Percentiles rank a stretch among this genome's conserved stretches.
phyloP scores from a whole-genome alignment of 2,797 vertebrate genomes.

The Sitta carolinensis region DNA sequence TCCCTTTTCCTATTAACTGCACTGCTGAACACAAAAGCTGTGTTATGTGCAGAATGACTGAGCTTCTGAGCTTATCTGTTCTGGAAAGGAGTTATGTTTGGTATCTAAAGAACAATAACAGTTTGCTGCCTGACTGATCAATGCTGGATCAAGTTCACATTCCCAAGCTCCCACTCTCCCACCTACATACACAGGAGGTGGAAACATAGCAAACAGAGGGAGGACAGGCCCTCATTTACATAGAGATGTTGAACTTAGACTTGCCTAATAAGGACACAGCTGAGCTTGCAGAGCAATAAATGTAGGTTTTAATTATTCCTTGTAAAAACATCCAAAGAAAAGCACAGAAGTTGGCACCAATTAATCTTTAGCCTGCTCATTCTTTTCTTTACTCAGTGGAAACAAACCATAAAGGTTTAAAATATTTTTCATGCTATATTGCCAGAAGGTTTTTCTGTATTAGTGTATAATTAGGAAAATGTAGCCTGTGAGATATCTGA shows the following conservation, averaged over 20 bases:
- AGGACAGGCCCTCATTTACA: constrained; percentile 53
- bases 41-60: constrained; percentile 80
- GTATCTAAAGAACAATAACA: constrained; percentile 90
- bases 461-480: background rate
- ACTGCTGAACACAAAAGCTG: constrained; percentile 79
- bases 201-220: constrained; percentile 36
- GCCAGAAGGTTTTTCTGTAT: background rate
- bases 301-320: constrained; percentile 56
- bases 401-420: constrained; percentile 37
- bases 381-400: constrained; percentile 43
- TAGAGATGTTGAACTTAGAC: constrained; percentile 25
- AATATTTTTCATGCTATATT: constrained; percentile 15
- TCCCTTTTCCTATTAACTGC: constrained; percentile 54
- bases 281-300: constrained; percentile 58
- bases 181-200: constrained; percentile 62
- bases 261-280: constrained; percentile 68
- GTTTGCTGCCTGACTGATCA: constrained; percentile 88
- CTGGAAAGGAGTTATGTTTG: constrained; percentile 85
- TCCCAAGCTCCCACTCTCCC: constrained; percentile 81
- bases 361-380: constrained; percentile 42
- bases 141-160: constrained; percentile 80
- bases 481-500: background rate
- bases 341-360: constrained; percentile 53
- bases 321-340: constrained; percentile 55
- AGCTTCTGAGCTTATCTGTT: constrained; percentile 75